A percentile compares a stretch with the other conserved stretches of the same genome.
phyloP scores from a whole-genome alignment of 1,140 invertebrate species.

The Papilio polytes region DNA sequence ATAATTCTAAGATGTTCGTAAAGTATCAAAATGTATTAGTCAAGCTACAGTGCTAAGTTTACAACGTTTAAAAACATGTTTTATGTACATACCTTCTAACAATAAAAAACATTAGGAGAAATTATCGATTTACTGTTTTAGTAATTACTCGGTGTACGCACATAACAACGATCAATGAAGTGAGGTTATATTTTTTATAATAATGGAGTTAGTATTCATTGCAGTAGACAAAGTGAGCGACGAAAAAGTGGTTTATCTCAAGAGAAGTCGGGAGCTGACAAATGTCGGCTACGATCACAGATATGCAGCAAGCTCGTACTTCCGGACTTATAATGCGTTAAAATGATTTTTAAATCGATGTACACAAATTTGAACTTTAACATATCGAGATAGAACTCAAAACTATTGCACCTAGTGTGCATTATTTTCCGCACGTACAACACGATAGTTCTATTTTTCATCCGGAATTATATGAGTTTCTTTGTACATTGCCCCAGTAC shows the following conservation, averaged over 20 bases:
- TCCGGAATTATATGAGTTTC: constrained; percentile 22
- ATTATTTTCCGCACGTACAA: constrained; percentile 21
- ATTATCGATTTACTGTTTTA: neutral
- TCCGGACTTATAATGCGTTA: constrained; percentile 12
- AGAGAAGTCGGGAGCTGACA: neutral
- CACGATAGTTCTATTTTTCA: constrained; percentile 24
- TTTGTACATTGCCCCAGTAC: neutral
- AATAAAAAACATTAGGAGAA: neutral
- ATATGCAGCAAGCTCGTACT: constrained; percentile 1
- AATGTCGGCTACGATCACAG: constrained; percentile 14
- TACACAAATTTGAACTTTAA: neutral
- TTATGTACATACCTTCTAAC: too few species aligned
- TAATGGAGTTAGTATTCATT: neutral
- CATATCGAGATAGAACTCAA: neutral
- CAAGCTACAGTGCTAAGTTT: too few species aligned
- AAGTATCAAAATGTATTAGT: too few species aligned
- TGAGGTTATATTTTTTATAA: neutral
- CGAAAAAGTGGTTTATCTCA: neutral
- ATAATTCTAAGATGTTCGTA: too few species aligned
- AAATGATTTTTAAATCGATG: neutral
- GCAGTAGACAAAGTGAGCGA: neutral
- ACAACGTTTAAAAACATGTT: too few species aligned
- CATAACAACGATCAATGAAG: neutral
- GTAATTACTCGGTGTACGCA: neutral
- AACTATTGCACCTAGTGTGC: neutral